Evolutionary conservation across 1,140 invertebrate species (phyloP).

Genomic region (Goniozus legneri): DNA sequence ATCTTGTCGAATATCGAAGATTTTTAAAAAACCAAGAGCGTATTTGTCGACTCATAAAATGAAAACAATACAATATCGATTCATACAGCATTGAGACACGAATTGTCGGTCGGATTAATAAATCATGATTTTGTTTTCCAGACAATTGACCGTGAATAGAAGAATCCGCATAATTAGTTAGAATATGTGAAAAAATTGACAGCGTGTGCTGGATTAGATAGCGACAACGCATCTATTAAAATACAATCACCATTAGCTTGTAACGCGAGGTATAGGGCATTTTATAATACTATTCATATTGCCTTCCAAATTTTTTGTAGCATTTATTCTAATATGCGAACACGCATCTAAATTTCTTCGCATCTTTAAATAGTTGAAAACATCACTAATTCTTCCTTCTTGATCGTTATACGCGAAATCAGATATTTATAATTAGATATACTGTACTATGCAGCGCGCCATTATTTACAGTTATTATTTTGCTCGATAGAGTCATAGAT

Average conservation of each 20-base stretch:
- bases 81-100: no score
- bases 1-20: no score
- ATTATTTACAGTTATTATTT: conserved; percentile 10
- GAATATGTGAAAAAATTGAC: conserved; percentile 29
- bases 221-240: conserved; percentile 34
- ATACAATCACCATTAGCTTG: conserved; percentile 42
- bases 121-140: conserved; percentile 17
- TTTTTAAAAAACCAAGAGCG: no score
- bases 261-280: conserved; percentile 39
- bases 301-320: conserved; percentile 42
- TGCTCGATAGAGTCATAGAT: conserved; percentile 16
- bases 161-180: conserved; percentile 28
- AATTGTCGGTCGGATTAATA: conserved; percentile 16
- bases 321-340: conserved; percentile 26
- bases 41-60: no score
- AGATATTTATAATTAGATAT: conserved; percentile 14
- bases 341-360: conserved; percentile 27
- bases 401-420: conserved; percentile 25
- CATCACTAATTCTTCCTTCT: conserved; percentile 34
- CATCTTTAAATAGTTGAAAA: conserved; percentile 25
- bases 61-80: conserved; percentile 16
- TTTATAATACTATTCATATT: conserved; percentile 40
- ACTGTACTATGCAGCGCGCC: neutral
- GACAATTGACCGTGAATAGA: conserved; percentile 28
- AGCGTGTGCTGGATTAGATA: conserved; percentile 36